Conservation (phyloP, 64 coral and sea anemone genomes). For the Montipora cactus region DNA sequence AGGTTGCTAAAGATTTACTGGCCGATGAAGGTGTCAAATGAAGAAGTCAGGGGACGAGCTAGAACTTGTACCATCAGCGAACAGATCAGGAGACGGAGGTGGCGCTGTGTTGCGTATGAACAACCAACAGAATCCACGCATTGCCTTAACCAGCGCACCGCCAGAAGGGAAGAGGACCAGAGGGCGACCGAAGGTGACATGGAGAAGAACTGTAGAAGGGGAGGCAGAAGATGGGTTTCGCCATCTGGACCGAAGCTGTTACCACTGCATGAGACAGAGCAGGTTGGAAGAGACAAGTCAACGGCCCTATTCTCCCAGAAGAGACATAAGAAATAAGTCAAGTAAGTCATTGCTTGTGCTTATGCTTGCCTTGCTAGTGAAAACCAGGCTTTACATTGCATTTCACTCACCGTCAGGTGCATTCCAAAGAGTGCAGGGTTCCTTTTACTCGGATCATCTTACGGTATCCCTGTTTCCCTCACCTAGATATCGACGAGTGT, state of each 20-base stretch:
- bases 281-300: no score
- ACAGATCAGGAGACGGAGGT: background rate
- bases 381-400: no score
- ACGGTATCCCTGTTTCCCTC: background rate
- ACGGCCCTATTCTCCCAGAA: no score
- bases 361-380: no score
- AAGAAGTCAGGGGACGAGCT: background rate
- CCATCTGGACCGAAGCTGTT: no score
- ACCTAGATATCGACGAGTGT: background rate
- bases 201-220: background rate
- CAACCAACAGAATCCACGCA: background rate
- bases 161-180: background rate
- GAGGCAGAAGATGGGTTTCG: background rate
- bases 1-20: background rate
- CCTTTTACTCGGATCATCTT: no score
- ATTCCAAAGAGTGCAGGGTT: no score
- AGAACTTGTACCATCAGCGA: background rate
- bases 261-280: no score
- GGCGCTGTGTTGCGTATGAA: background rate
- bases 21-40: background rate
- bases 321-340: no score
- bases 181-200: background rate
- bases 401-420: no score
- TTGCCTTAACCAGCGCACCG: background rate
- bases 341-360: no score